Base-by-base conservation (phyloP, 2,888 invertebrate genomes). In the Cordilura impudica region DNA sequence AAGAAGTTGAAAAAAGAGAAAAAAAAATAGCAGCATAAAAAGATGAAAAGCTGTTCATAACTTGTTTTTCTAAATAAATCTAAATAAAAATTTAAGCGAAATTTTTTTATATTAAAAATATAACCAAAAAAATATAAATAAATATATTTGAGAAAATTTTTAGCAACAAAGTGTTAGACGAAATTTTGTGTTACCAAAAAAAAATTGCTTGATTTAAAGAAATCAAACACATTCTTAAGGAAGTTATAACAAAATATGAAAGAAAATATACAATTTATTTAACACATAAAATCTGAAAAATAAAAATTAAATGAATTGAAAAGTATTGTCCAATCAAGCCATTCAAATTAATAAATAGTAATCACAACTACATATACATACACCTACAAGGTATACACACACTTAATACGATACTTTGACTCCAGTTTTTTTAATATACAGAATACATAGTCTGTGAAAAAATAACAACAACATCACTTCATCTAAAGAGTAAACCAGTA, bases 41-140 rank as follows among this genome's bases (percentile, higher is more conserved):
- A 69, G 31, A 14, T 49, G 65, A 72, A 74, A 77, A 74, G 77
- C 63, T 58, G 77, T 65, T 74, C 31, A 66, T 53, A 73, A 77
- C 65, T 81, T 47, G 60, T 69, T 75, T 70, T 56, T 19, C 51
- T 31, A n/a, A 39, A 39, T 39, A 39, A 12, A 39, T 53, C 5
- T 19, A 12, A 65, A 19, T 3, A 23, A 18, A 60, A 39, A 43
- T 43, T 19, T 4, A n/a, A 39, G 4, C 12, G n/a, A 39, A 39
- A n/a, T 4, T n/a, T 12, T 12, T 29, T 54, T 39, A 6, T 18
- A 39, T n/a, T 39, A 39, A 39, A 39, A 39, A 39, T 39, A 10
- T 10, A 39, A 39, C 12, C 3, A n/a, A n/a, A n/a, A n/a, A 39
- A n/a, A 39, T 39, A 39, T 10, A 35, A 35, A 35, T 35, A 23